These are phyloP conservation scores for Heliconius charithonia DNA, from an alignment of 2,888 invertebrate species.

Conservation along the genomic window DNA sequence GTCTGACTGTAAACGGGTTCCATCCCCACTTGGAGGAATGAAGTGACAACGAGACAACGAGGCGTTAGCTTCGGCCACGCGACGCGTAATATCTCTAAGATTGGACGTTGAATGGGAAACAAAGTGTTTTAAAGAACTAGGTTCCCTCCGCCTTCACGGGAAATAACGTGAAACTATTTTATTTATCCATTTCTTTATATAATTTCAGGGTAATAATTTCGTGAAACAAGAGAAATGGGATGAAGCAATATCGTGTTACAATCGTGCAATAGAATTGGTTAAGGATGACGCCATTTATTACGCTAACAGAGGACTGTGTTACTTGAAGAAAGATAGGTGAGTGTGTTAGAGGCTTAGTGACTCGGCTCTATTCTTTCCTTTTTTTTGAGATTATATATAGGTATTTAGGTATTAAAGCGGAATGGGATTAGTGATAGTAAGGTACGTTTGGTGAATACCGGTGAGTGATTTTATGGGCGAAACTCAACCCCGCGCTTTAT, in stretches of 20 bases:
- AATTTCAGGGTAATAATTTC: conserved; percentile 89
- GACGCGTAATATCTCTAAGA: background rate
- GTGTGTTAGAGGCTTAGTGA: conserved; percentile 48
- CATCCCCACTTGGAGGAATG: too few relatives aligned
- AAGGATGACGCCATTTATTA: conserved; percentile 91
- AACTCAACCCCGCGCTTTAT: too few relatives aligned
- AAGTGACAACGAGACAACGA: background rate
- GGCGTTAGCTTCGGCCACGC: background rate
- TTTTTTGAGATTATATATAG: background rate
- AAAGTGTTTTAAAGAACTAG: background rate
- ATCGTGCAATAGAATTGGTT: conserved; percentile 92
- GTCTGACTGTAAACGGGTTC: too few relatives aligned
- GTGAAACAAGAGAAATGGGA: conserved; percentile 92
- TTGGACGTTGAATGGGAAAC: too few relatives aligned
- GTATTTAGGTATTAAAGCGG: too few relatives aligned
- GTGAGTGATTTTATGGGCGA: too few relatives aligned
- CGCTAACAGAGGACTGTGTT: conserved; percentile 94
- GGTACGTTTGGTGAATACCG: too few relatives aligned
- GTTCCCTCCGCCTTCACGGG: background rate
- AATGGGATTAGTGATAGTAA: too few relatives aligned
- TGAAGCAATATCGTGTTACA: conserved; percentile 93
- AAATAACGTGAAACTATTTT: background rate
- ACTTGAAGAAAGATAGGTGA: conserved; percentile 91
- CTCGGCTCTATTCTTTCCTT: background rate
- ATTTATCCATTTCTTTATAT: background rate